phyloP scores from a whole-genome alignment of 2,113 vertebrate genomes.

The Varanus komodoensis region DNA sequence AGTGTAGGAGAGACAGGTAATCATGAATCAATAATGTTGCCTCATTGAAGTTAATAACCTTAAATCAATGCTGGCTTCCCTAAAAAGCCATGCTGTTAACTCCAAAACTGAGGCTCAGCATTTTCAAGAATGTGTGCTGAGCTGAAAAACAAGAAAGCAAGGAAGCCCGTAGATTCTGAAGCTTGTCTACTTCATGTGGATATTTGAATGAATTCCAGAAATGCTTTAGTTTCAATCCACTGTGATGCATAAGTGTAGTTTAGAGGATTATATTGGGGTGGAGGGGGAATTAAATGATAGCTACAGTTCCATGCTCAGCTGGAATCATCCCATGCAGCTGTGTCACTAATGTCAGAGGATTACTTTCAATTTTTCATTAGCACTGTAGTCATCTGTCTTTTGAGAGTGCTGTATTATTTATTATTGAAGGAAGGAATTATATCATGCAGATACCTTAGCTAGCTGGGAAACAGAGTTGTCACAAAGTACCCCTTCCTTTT shows the following conservation, averaged over 20 bases:
- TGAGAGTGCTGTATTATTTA: neutral
- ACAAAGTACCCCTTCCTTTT: neutral
- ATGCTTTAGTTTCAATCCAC: neutral
- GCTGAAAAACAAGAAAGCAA: neutral
- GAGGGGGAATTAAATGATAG: neutral
- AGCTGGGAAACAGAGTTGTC: neutral
- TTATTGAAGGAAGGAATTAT: neutral
- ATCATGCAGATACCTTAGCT: neutral
- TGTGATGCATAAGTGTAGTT: neutral
- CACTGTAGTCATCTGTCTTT: neutral
- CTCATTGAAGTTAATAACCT: neutral
- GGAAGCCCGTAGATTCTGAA: neutral
- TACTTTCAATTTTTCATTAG: constrained; percentile 24
- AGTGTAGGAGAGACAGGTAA: neutral
- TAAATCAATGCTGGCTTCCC: neutral
- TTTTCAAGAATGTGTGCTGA: neutral
- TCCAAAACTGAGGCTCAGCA: neutral
- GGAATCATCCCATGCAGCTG: neutral
- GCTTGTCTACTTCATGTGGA: neutral
- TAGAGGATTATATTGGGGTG: constrained; percentile 4
- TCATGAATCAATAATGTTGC: constrained; percentile 6
- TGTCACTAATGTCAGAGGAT: neutral
- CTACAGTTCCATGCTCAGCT: neutral
- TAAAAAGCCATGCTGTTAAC: neutral
- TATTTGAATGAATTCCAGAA: neutral